Base-by-base conservation (phyloP, 2,888 invertebrate genomes). In the Stomorhina lunata region DNA sequence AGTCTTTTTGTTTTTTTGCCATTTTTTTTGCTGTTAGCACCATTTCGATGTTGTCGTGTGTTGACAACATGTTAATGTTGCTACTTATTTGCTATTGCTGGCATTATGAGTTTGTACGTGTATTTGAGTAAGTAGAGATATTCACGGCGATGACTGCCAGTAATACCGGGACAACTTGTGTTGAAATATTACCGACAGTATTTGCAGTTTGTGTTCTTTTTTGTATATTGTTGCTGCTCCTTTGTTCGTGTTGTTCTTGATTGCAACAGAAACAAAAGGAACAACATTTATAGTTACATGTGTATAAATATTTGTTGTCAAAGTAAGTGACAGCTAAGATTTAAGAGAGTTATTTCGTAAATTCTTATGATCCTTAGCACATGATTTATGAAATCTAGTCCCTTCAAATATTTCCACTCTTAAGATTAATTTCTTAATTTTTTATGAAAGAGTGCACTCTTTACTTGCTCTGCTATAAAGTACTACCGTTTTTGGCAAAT, bases 41-140 rank as follows among this genome's bases (percentile, higher is more conserved):
- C 50, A 72, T 61, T 50, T 80, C 50, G n/a, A 40, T 59, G 66
- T 66, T 61, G 59, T n/a, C n/a, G n/a, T n/a, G 50, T 76, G 76
- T 72, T 72, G 71, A 79, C 79, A 79, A 57, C 57, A 65, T 79
- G 65, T 57, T 72, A 65, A 72, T 73, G 79, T 59, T 53, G 53
- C 61, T 66, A 59, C 66, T 72, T 59, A 68, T 57, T n/a, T 73
- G 50, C 59, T 48, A 34, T 77, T 69, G 59, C 40, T 34, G 48
- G 48, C n/a, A n/a, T 68, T 48, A 17, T 29, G 12, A 10, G 20
- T 17, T 22, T 12, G 12, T 59, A 66, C 43, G 12, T 40, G 50
- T 50, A 53, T n/a, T 5, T 17, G 50, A 15, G 37, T 61, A 59
- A 50, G 48, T 53, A n/a, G n/a, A n/a, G n/a, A n/a, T n/a, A n/a